A percentile compares a stretch with the other conserved stretches of the same genome.
Evolutionary conservation across 2,888 invertebrate genomes (phyloP).

Genomic region (Agrotis puta): DNA sequence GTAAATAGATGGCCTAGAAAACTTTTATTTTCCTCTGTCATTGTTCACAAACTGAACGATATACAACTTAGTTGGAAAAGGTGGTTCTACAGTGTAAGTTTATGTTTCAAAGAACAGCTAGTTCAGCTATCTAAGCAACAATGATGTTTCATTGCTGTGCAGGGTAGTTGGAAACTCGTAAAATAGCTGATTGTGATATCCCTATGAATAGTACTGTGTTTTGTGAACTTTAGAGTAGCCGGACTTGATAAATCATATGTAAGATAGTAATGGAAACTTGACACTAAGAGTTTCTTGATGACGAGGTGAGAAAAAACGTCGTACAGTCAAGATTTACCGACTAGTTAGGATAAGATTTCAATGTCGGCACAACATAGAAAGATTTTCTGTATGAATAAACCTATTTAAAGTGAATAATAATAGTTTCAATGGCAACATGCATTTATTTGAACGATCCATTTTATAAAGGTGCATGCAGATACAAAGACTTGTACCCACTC

Average conservation of each 20-base stretch:
- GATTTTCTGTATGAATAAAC: background rate
- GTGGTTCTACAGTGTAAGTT: conserved; percentile 9
- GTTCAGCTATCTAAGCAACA: conserved; percentile 18
- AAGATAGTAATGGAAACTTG: no score
- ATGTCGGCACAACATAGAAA: no score
- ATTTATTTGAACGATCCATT: background rate
- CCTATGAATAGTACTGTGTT: background rate
- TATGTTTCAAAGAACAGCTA: background rate
- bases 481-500: background rate
- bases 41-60: background rate
- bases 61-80: conserved; percentile 24
- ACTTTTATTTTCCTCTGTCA: background rate
- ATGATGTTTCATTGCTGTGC: conserved; percentile 16
- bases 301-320: no score
- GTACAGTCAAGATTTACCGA: no score
- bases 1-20: background rate
- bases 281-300: no score
- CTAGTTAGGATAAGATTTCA: no score
- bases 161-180: conserved; percentile 8
- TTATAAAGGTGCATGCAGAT: background rate
- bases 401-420: background rate
- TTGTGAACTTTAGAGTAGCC: background rate
- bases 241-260: background rate
- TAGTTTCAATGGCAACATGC: no score
- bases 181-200: conserved; percentile 13